Evolutionary conservation across 2,113 vertebrate genomes (phyloP), one percentile per base, ranked within the genome.

Genomic region (Numenius arquata): DNA sequence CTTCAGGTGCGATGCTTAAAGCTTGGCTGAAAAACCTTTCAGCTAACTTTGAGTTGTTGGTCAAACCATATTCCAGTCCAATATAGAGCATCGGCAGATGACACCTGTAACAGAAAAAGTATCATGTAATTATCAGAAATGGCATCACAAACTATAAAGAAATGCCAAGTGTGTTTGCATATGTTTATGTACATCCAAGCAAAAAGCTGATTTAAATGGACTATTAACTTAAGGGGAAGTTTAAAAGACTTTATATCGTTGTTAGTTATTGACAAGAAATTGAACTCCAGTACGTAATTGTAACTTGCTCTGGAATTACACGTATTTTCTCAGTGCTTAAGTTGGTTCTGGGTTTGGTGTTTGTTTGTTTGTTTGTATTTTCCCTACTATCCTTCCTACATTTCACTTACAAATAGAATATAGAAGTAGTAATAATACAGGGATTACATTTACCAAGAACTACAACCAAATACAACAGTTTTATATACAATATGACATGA

Each of bases 11-110:
- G n/a, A 99, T 99, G 89, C 99, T 99, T 30, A 99, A 98, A 78
- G 99, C 99, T 88, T 99, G 99, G 97, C 99, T 99, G 96, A 99
- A 99, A 98, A 99, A 99, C 20, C 99, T 98, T 85, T 99, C 99
- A 5, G 99, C 99, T 93, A 99, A 95, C 96, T 99, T 99, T 41
- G 99, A 99, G 97, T 99, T 99, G 98, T 99, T 99, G 92, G 99
- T 99, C 95, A 99, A 98, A 74, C 99, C 99, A 56, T 99, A 99
- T 96, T 99, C 99, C 95, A 99, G 96, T 84, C 99, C 99, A 65
- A 99, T 99, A 96, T 99, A 99, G 15, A 99, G 98, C 99, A 99
- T 99, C 1, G 99, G 99, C 93, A 99, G 97, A 95, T 99, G 99
- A 93, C 99, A 99, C 79, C 99, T 99, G 78, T 38, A 70, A 85